Evolutionary conservation across 2,888 invertebrate species (phyloP).

Genomic region (Tetragonula carbonaria): DNA sequence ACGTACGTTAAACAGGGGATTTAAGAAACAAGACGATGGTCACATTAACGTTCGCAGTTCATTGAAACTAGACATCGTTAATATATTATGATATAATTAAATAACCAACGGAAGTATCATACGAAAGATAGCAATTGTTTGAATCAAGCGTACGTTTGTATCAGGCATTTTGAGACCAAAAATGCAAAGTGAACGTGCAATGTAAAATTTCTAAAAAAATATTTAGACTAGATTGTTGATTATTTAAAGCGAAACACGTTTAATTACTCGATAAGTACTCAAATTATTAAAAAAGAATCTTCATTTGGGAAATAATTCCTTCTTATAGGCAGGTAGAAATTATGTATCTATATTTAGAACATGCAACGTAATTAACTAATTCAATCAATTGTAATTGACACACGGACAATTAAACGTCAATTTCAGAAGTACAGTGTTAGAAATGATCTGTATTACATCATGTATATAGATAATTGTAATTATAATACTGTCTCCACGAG

Average conservation of each 20-base stretch:
- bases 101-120: slow-evolving; percentile 1
- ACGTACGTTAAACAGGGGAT: not conserved
- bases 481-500: too few species aligned
- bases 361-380: too few species aligned
- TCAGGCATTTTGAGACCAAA: not conserved
- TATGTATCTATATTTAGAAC: too few species aligned
- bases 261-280: not conserved
- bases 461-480: too few species aligned
- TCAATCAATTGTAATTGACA: too few species aligned
- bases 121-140: not conserved
- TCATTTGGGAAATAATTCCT: not conserved
- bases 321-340: too few species aligned
- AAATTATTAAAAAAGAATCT: not conserved
- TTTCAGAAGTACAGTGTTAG: too few species aligned
- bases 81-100: slow-evolving; percentile 3
- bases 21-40: not conserved
- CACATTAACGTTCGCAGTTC: not conserved
- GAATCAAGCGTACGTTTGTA: not conserved
- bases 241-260: not conserved
- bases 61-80: not conserved
- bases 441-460: too few species aligned
- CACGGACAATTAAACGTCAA: too few species aligned
- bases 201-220: not conserved
- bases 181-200: not conserved
- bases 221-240: not conserved